Base-by-base conservation (phyloP, 1,140 invertebrate genomes). In the Drosophila chauvacae region DNA sequence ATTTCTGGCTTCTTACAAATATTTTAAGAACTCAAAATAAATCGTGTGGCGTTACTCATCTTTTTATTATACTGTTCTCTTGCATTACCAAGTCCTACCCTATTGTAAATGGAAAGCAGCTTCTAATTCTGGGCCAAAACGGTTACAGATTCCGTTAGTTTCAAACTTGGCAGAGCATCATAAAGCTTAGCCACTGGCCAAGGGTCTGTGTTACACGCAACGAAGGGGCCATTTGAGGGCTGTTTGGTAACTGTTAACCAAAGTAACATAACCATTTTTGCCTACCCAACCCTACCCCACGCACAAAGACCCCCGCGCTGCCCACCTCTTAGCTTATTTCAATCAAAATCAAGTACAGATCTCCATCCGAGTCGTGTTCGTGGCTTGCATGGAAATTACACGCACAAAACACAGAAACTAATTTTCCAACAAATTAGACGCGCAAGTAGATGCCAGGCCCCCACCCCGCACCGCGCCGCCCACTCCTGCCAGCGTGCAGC, bases 341-440 rank as follows among this genome's bases (percentile, higher is more conserved):
- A 88, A 88, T 88, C 84, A 88, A 88, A 88, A 90, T 88, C 84
- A 88, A 77, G 44, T 90, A 85, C 84, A 88, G 84, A 90, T 76
- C 45, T 69, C 57, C 51, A 65, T 80, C 83, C 59, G 65, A 58
- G 60, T 51, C 53, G 44, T 72, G 60, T 48, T 74, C 58, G 53
- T 56, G 72, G 77, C 81, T 84, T 84, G 72, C 80, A 80, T 88
- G 84, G 64, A 83, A 87, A 88, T 88, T 88, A 86, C 76, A 87
- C 83, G 83, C 83, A 87, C 83, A 82, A 73, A 86, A 86, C 76
- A 86, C 80, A 86, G 80, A 88, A 88, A 88, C 84, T 88, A 88
- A 88, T 88, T 88, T 88, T 88, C 84, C 84, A 88, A 88, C 84
- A 88, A 88, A 88, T 88, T 88, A 88, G 84, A 74, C 80, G 77